Percentiles rank a stretch among this genome's conserved stretches.
Evolutionary conservation across 2,888 invertebrate genomes (phyloP).

Genomic region (Acanthosoma haemorrhoidale): DNA sequence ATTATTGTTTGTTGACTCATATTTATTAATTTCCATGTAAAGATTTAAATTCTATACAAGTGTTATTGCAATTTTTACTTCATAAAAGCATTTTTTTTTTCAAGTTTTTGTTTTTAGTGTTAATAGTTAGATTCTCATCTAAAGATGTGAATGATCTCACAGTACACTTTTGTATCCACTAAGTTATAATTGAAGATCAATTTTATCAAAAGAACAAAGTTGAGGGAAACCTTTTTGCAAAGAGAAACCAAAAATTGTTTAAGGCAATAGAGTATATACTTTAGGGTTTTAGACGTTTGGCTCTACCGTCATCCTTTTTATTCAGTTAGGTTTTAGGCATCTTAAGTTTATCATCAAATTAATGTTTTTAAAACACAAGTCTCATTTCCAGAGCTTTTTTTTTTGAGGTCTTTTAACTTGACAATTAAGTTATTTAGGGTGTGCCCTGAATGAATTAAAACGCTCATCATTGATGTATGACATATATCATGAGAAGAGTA

Average conservation of each 20-base stretch:
- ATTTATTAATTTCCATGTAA: constrained; percentile 9
- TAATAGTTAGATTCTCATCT: constrained; percentile 6
- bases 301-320: too few relatives aligned
- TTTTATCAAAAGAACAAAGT: background rate
- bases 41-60: background rate
- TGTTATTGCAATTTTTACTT: constrained; percentile 11
- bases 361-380: background rate
- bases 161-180: constrained; percentile 1
- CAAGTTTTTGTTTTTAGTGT: constrained; percentile 5
- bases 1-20: background rate
- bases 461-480: constrained; percentile 14
- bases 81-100: constrained; percentile 4
- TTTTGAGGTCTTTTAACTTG: background rate
- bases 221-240: too few relatives aligned
- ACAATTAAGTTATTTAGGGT: constrained; percentile 6
- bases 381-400: background rate
- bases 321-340: too few relatives aligned
- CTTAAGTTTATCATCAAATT: too few relatives aligned
- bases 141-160: constrained; percentile 12
- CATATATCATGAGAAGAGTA: constrained; percentile 21
- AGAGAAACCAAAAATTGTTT: background rate
- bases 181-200: background rate
- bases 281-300: too few relatives aligned
- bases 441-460: constrained; percentile 9
- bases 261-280: background rate